A percentile compares a stretch with the other conserved stretches of the same genome.
phyloP scores from a whole-genome alignment of 2,797 vertebrate species.

The Pelochelys cantorii region DNA sequence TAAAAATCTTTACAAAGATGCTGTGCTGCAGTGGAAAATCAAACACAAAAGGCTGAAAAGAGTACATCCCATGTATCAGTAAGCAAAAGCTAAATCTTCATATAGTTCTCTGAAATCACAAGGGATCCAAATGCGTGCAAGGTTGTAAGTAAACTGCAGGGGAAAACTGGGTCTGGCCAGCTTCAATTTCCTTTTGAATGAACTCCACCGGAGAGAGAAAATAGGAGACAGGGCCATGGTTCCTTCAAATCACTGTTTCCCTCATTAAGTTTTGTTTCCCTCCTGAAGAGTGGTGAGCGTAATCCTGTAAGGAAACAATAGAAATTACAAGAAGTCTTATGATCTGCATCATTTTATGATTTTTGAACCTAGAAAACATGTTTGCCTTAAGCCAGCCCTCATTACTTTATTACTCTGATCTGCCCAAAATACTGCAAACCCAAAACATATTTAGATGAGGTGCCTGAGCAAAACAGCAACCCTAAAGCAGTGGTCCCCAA shows the following conservation, averaged over 20 bases:
- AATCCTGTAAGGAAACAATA: slow-evolving; percentile 80
- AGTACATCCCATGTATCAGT: slow-evolving; percentile 83
- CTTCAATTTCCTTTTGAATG: slow-evolving; percentile 80
- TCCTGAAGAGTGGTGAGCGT: slow-evolving; percentile 78
- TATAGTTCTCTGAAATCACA: slow-evolving; percentile 84
- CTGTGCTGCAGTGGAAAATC: slow-evolving; percentile 79
- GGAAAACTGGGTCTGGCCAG: slow-evolving; percentile 82
- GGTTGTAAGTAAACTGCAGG: slow-evolving; percentile 84
- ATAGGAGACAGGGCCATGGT: slow-evolving; percentile 79
- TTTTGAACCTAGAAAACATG: slow-evolving; percentile 16
- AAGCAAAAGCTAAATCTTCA: slow-evolving; percentile 85
- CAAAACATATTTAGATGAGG: slow-evolving; percentile 15
- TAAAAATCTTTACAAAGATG: slow-evolving; percentile 79
- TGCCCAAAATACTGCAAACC: slow-evolving; percentile 11
- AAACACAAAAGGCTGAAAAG: slow-evolving; percentile 81
- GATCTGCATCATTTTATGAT: slow-evolving; percentile 25
- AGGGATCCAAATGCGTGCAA: slow-evolving; percentile 87
- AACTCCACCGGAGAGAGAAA: slow-evolving; percentile 84
- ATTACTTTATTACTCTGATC: background rate
- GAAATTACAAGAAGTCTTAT: slow-evolving; percentile 64
- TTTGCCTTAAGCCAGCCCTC: slow-evolving; percentile 14
- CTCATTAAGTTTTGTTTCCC: slow-evolving; percentile 74
- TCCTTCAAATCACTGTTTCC: slow-evolving; percentile 73
- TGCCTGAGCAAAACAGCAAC: background rate
- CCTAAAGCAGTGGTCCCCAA: too few species aligned